Evolutionary conservation across 1,140 invertebrate genomes (phyloP).

Genomic region (Theocolax elegans): DNA sequence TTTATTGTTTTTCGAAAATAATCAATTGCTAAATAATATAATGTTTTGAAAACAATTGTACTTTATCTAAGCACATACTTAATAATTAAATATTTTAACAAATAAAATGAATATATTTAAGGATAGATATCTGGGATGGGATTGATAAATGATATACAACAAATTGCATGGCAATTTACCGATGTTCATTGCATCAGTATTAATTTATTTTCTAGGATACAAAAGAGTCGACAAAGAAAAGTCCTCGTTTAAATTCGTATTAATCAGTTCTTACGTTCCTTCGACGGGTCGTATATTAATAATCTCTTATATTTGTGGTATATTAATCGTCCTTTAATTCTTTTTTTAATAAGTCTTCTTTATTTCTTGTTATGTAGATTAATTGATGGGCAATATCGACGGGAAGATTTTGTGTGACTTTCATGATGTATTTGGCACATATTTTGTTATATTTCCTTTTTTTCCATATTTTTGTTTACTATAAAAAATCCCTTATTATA

Average conservation of each 20-base stretch:
- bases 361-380: neutral
- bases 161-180: constrained; percentile 28
- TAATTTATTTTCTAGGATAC: constrained; percentile 43
- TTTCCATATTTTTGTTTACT: neutral
- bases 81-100: too few species aligned
- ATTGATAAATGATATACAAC: too few species aligned
- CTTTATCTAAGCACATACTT: too few species aligned
- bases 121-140: too few species aligned
- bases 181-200: constrained; percentile 31
- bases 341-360: constrained; percentile 12
- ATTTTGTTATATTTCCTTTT: constrained; percentile 7
- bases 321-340: neutral
- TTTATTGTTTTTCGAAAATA: too few species aligned
- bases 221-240: constrained; percentile 40
- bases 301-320: constrained; percentile 9
- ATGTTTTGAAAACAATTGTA: too few species aligned
- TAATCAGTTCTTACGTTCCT: constrained; percentile 27
- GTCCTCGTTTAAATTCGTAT: constrained; percentile 37
- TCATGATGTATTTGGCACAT: constrained; percentile 35
- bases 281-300: constrained; percentile 16
- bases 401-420: constrained; percentile 5
- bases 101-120: too few species aligned
- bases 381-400: neutral
- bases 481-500: constrained; percentile 17
- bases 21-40: too few species aligned